phyloP scores from a whole-genome alignment of 2,797 vertebrate species.

The Ceryle rudis region DNA sequence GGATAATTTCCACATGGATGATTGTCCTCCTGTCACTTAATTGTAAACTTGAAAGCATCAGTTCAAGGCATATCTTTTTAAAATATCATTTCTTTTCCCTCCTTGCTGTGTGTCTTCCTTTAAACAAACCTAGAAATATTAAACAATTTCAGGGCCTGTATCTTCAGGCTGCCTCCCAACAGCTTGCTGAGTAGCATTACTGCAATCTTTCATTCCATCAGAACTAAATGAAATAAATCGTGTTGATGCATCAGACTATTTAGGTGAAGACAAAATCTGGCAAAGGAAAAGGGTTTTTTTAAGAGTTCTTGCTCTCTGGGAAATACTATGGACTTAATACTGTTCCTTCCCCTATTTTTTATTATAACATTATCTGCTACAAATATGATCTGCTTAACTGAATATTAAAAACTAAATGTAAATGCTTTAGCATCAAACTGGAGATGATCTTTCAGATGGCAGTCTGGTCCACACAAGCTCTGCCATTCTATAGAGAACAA shows the following conservation, averaged over 20 bases:
- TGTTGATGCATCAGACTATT: not conserved
- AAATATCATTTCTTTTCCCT: accelerated
- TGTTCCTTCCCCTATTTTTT: not conserved
- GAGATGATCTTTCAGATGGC: not conserved
- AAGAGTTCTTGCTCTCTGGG: not conserved
- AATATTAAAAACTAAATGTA: not conserved
- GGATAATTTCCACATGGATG: not conserved
- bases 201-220: not conserved
- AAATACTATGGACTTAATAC: not conserved
- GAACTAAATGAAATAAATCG: not conserved
- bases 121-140: not conserved
- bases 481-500: not conserved
- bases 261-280: not conserved
- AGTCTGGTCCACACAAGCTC: not conserved
- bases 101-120: not conserved
- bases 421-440: not conserved
- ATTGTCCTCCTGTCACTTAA: not conserved
- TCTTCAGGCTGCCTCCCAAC: not conserved
- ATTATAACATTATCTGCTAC: not conserved
- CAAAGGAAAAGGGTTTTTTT: not conserved
- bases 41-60: not conserved
- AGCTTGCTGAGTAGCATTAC: not conserved
- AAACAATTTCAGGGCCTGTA: not conserved
- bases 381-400: not conserved
- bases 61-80: not conserved